A percentile compares a stretch with the other conserved stretches of the same genome.
Evolutionary conservation across 2,113 vertebrate genomes (phyloP).

Genomic region (Nesoenas mayeri): DNA sequence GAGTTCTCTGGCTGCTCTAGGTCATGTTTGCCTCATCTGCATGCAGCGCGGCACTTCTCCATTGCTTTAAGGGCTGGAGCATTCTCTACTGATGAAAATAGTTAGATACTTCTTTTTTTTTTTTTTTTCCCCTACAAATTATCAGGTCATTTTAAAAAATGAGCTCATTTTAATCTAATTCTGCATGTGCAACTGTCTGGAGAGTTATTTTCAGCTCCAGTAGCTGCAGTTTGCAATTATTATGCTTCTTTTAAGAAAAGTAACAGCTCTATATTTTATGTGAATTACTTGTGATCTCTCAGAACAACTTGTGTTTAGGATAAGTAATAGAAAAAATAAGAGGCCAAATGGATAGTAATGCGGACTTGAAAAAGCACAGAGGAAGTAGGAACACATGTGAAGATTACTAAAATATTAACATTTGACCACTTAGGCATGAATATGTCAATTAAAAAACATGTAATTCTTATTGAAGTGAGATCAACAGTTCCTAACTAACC

Average conservation of each 20-base stretch:
- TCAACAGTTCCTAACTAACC: background rate
- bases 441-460: background rate
- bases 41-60: background rate
- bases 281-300: slow-evolving; percentile 57
- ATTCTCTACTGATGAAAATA: slow-evolving; percentile 64
- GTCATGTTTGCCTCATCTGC: background rate
- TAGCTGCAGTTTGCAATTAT: slow-evolving; percentile 73
- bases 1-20: background rate
- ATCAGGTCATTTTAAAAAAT: slow-evolving; percentile 75
- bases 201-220: slow-evolving; percentile 78
- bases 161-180: slow-evolving; percentile 77
- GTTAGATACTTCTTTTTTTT: slow-evolving; percentile 34
- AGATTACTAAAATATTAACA: background rate
- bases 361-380: background rate
- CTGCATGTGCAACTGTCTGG: slow-evolving; percentile 71
- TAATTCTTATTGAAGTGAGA: background rate
- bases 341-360: background rate
- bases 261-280: slow-evolving; percentile 67
- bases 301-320: slow-evolving; percentile 58
- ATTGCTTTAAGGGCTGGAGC: background rate
- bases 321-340: slow-evolving; percentile 27
- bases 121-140: slow-evolving; percentile 60
- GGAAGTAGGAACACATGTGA: background rate
- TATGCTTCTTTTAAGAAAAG: slow-evolving; percentile 69
- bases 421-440: background rate